Evolutionary conservation across 2,113 vertebrate species (phyloP).

Genomic region (Tupaia tana): DNA sequence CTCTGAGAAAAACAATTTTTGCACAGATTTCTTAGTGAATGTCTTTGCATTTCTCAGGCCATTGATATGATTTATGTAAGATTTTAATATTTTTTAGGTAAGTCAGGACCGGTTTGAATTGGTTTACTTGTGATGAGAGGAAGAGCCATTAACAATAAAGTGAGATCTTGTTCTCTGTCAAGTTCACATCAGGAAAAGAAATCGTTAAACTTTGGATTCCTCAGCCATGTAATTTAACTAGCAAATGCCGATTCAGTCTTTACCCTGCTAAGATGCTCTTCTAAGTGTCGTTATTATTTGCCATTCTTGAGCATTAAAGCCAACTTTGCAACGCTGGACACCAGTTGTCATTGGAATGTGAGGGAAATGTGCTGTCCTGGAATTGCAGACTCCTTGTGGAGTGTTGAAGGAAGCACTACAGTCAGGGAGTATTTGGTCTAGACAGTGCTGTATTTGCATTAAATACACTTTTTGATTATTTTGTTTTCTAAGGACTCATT

Average conservation of each 20-base stretch:
- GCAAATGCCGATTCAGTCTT: neutral
- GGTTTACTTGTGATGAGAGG: constrained; percentile 34
- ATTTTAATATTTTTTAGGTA: constrained; percentile 65
- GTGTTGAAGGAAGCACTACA: constrained; percentile 11
- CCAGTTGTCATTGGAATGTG: constrained; percentile 75
- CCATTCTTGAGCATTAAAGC: neutral
- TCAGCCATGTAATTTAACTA: neutral
- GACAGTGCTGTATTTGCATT: neutral
- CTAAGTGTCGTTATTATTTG: neutral
- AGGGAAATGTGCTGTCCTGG: constrained; percentile 51
- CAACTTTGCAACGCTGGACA: constrained; percentile 44
- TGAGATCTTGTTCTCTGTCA: neutral
- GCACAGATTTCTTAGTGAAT: constrained; percentile 52
- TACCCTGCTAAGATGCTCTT: neutral
- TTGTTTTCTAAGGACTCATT: neutral
- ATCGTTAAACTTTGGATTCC: neutral
- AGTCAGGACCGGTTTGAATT: constrained; percentile 52
- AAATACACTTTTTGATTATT: neutral
- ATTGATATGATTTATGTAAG: constrained; percentile 46
- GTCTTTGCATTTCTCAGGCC: constrained; percentile 69
- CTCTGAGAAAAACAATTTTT: constrained; percentile 56
- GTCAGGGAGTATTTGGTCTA: neutral
- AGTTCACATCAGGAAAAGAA: constrained; percentile 42
- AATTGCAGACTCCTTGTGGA: constrained; percentile 26
- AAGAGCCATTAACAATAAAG: constrained; percentile 28